These are phyloP conservation scores for Pipa parva DNA, from an alignment of 2,113 vertebrate species.

Conservation along the genomic window DNA sequence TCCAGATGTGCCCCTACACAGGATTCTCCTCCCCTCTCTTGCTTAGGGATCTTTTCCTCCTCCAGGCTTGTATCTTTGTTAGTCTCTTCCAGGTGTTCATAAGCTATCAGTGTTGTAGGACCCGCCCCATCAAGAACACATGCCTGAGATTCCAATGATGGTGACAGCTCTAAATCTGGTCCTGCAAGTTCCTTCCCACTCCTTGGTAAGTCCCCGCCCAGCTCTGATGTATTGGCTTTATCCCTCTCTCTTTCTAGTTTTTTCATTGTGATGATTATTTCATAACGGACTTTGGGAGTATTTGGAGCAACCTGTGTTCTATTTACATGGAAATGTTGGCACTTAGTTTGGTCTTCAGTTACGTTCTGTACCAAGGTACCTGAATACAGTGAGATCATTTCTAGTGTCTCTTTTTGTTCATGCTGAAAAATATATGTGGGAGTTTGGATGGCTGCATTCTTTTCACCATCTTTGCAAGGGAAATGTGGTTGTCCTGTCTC, in stretches of 20 bases:
- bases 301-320: not conserved
- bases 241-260: conserved; percentile 4
- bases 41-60: conserved; percentile 9
- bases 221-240: not conserved
- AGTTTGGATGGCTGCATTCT: too few species aligned
- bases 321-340: not conserved
- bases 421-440: not conserved
- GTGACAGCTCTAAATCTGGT: conserved; percentile 30
- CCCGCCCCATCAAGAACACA: conserved; percentile 19
- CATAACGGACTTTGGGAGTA: not conserved
- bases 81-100: conserved; percentile 1
- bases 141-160: conserved; percentile 33
- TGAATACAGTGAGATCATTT: not conserved
- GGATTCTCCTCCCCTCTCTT: conserved; percentile 1
- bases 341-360: not conserved
- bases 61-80: conserved; percentile 10
- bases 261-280: not conserved
- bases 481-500: too few species aligned
- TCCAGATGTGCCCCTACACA: conserved; percentile 8
- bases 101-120: conserved; percentile 20
- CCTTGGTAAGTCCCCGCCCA: not conserved
- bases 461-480: too few species aligned
- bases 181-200: conserved; percentile 23
- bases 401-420: not conserved
- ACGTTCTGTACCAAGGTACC: not conserved